phyloP scores from a whole-genome alignment of 2,797 vertebrate genomes.

The Sebastes flavidus region DNA sequence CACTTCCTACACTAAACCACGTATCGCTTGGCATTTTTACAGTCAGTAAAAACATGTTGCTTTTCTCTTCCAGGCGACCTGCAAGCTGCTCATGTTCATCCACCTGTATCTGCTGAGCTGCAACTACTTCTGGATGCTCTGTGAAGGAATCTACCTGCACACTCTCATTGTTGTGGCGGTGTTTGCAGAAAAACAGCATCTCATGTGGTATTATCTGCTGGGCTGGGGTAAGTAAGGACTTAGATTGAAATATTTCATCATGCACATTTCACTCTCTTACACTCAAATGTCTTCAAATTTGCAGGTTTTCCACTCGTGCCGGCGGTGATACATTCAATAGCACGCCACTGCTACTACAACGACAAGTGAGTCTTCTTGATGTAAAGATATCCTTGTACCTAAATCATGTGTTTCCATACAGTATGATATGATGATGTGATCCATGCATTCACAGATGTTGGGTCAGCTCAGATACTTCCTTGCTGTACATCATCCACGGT shows the following conservation, averaged over 20 bases:
- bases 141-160: constrained; percentile 97
- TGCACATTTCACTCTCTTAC: fast-evolving
- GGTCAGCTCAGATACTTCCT: constrained; percentile 92
- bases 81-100: constrained; percentile 91
- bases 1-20: neutral
- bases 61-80: constrained; percentile 82
- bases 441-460: constrained; percentile 86
- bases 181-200: constrained; percentile 95
- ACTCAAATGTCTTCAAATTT: neutral
- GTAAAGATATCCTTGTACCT: fast-evolving
- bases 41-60: neutral
- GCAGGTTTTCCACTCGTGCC: constrained; percentile 95
- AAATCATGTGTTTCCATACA: fast-evolving
- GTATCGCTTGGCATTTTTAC: neutral
- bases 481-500: constrained; percentile 96
- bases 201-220: constrained; percentile 97
- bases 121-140: constrained; percentile 99
- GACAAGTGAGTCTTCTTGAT: constrained; percentile 86
- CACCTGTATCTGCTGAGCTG: constrained; percentile 94
- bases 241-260: fast-evolving
- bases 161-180: constrained; percentile 98
- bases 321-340: constrained; percentile 90
- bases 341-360: constrained; percentile 92
- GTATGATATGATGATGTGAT: neutral
- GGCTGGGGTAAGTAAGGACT: constrained; percentile 89